These are phyloP conservation scores for Patiria pectinifera DNA, from an alignment of 53 echinoderm and acorn worm species.

Conservation along the genomic window DNA sequence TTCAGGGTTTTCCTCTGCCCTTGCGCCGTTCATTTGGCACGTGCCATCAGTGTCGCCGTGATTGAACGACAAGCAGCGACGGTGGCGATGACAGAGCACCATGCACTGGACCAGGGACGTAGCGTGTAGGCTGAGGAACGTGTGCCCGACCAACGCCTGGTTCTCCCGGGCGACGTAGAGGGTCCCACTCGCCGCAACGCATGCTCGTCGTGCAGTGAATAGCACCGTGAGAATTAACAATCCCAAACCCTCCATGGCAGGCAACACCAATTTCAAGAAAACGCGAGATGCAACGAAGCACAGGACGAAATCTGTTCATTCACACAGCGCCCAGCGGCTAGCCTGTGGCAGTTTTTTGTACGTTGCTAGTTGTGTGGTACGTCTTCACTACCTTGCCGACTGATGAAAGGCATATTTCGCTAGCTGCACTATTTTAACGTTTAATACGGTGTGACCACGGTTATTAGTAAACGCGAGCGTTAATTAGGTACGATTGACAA, in stretches of 20 bases:
- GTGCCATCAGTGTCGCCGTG: background rate
- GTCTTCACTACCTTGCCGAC: too few species aligned
- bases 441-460: too few species aligned
- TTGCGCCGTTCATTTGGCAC: background rate
- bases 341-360: too few species aligned
- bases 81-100: background rate
- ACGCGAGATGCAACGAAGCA: background rate
- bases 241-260: background rate
- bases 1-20: background rate
- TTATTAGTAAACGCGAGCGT: too few species aligned
- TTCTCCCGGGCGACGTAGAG: background rate
- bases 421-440: too few species aligned
- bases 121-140: background rate
- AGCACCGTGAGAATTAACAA: background rate
- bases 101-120: background rate
- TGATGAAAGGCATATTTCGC: too few species aligned
- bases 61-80: slow-evolving; percentile 4
- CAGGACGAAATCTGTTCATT: too few species aligned
- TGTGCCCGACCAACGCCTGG: background rate
- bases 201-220: background rate
- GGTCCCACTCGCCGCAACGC: background rate
- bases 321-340: too few species aligned
- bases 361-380: too few species aligned
- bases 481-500: too few species aligned
- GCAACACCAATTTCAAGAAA: background rate